These are phyloP conservation scores for Clamator glandarius DNA, from an alignment of 2,797 vertebrate species.

Conservation along the genomic window DNA sequence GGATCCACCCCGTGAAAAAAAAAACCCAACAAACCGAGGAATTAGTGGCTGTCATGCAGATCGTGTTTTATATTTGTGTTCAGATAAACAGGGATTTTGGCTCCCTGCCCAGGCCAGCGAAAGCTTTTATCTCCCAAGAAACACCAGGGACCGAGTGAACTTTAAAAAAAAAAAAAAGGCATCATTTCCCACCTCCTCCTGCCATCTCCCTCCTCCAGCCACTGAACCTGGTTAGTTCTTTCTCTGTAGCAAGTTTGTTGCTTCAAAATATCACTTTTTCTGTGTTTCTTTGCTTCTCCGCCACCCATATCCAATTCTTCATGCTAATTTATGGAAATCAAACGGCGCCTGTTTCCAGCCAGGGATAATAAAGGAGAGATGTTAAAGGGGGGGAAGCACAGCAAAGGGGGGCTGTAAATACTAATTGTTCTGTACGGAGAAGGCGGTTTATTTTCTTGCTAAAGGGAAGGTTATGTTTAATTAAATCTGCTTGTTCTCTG, in stretches of 20 bases:
- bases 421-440: slow-evolving; percentile 64
- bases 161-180: not conserved
- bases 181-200: not conserved
- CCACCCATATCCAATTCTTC: not conserved
- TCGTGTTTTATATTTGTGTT: not conserved
- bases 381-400: not conserved
- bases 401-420: slow-evolving; percentile 21
- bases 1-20: fast-evolving
- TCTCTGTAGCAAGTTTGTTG: not conserved
- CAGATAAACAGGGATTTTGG: slow-evolving; percentile 21
- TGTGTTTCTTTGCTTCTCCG: not conserved
- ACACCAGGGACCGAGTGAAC: slow-evolving; percentile 27
- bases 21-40: not conserved
- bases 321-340: slow-evolving; percentile 52
- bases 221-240: not conserved
- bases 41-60: not conserved
- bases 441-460: slow-evolving; percentile 35
- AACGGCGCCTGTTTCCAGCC: not conserved
- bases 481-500: slow-evolving; percentile 61
- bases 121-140: not conserved
- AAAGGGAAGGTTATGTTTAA: slow-evolving; percentile 70
- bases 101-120: not conserved
- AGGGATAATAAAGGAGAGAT: slow-evolving; percentile 37
- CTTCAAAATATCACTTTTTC: not conserved
- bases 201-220: not conserved